These are phyloP conservation scores for Polydrusus tereticollis DNA, from an alignment of 2,888 invertebrate genomes.

Conservation along the genomic window DNA sequence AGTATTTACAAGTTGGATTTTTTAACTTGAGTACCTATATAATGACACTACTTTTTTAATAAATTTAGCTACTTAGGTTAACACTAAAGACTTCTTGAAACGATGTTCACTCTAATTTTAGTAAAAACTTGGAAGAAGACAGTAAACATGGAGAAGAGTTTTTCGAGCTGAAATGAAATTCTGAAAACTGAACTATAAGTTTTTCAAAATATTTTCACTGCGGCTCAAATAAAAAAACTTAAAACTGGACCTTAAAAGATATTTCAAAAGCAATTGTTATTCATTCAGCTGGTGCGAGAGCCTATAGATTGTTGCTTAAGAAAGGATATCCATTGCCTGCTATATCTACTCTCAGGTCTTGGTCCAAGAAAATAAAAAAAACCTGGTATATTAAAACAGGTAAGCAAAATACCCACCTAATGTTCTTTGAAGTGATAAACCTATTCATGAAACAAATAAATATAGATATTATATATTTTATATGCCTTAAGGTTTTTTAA, in stretches of 20 bases:
- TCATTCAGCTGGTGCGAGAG: conserved; percentile 40
- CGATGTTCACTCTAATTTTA: no score
- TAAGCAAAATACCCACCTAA: conserved; percentile 37
- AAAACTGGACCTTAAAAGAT: conserved; percentile 44
- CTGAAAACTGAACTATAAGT: conserved; percentile 11
- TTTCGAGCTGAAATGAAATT: not conserved
- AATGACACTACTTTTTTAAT: no score
- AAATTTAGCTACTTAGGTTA: no score
- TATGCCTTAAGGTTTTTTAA: no score
- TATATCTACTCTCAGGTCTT: conserved; percentile 49
- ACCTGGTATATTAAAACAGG: conserved; percentile 51
- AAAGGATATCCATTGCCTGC: conserved; percentile 45
- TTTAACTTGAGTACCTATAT: no score
- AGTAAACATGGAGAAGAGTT: no score
- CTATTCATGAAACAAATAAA: no score
- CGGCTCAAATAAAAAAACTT: conserved; percentile 43
- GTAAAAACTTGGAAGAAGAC: no score
- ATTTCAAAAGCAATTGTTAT: conserved; percentile 37
- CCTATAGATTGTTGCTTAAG: conserved; percentile 27
- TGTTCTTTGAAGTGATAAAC: conserved; percentile 37
- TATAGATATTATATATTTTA: no score
- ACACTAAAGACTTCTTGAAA: no score
- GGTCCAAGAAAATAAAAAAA: conserved; percentile 30
- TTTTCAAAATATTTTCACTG: conserved; percentile 38
- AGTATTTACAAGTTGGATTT: no score